Percentiles rank a stretch among this genome's conserved stretches.
phyloP scores from a whole-genome alignment of 2,113 vertebrate species.

The Aspiorhynchus laticeps region DNA sequence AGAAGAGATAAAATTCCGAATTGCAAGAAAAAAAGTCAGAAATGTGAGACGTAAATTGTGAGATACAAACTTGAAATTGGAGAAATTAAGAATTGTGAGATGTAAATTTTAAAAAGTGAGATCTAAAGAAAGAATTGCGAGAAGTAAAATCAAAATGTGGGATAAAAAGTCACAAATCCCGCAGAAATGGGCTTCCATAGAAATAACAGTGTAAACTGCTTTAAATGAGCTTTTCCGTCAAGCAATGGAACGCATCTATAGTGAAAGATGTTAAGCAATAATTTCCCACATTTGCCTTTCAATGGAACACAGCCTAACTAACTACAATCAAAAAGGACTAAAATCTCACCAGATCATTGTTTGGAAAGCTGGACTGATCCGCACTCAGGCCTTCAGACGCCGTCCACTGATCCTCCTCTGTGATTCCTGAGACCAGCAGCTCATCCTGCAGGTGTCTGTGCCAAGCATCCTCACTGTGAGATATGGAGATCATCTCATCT shows the following conservation, averaged over 20 bases:
- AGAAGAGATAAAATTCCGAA: no score
- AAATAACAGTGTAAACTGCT: not conserved
- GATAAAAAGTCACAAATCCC: not conserved
- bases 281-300: not conserved
- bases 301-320: not conserved
- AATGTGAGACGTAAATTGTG: no score
- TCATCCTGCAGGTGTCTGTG: conserved; percentile 67
- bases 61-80: not conserved
- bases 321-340: not conserved
- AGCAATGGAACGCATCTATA: not conserved
- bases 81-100: not conserved
- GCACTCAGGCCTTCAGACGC: conserved; percentile 16
- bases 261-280: not conserved
- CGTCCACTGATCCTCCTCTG: conserved; percentile 63
- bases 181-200: not conserved
- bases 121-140: not conserved
- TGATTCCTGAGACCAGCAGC: conserved; percentile 59
- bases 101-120: not conserved
- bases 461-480: conserved; percentile 65
- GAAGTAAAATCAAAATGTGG: not conserved
- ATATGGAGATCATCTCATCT: conserved; percentile 67
- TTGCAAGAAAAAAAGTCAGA: no score
- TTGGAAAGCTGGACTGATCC: conserved; percentile 56
- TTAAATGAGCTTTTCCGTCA: not conserved
- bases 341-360: conserved; percentile 63